phyloP scores from a whole-genome alignment of 2,113 vertebrate genomes.

The Phycodurus eques region DNA sequence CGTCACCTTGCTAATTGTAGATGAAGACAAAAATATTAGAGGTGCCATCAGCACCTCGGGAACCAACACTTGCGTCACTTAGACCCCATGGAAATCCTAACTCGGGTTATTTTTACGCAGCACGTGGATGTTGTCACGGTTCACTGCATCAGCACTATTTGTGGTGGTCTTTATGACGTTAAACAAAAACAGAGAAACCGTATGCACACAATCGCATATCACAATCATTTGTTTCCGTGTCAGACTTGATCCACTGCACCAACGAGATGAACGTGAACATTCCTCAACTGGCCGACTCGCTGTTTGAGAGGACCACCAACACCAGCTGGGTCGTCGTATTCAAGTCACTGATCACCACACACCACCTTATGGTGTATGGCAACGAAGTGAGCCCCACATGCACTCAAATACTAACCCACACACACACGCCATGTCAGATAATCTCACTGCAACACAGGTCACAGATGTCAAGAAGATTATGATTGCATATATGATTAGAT shows the following conservation, averaged over 20 bases:
- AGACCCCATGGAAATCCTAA: background rate
- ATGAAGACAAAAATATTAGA: conserved; percentile 10
- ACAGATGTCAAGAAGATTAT: background rate
- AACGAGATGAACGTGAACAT: conserved; percentile 99
- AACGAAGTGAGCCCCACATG: conserved; percentile 83
- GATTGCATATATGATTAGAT: background rate
- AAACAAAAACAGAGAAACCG: background rate
- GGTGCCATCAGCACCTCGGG: background rate
- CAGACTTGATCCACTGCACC: conserved; percentile 97
- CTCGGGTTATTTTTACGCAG: background rate
- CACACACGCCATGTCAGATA: background rate
- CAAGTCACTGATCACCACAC: conserved; percentile 96
- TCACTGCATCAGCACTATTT: background rate
- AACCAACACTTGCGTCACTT: background rate
- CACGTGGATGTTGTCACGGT: background rate
- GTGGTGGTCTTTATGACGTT: background rate
- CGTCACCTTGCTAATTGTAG: background rate
- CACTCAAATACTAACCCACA: background rate
- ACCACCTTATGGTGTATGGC: conserved; percentile 97
- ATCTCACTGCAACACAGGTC: background rate
- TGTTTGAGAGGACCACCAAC: conserved; percentile 95
- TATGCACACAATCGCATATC: background rate
- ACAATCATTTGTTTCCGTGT: conserved; percentile 3
- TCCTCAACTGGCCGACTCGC: conserved; percentile 95
- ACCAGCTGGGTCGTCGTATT: conserved; percentile 99